phyloP scores from a whole-genome alignment of 2,888 invertebrate genomes.

The Leptopilina drosophilae region DNA sequence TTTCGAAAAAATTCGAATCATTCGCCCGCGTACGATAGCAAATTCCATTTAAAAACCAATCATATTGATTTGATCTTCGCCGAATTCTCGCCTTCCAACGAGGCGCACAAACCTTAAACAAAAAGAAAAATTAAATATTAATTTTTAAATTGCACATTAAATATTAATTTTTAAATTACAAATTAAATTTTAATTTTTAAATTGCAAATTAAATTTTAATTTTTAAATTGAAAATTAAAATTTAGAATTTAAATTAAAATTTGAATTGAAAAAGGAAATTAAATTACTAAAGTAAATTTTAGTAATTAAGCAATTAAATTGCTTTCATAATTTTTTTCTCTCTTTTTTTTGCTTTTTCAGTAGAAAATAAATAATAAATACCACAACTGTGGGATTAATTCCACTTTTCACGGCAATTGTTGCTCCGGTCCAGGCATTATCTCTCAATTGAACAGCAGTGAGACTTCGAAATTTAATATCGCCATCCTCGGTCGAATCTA shows the following conservation, averaged over 20 bases:
- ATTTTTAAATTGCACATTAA: too few relatives aligned
- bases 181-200: not conserved
- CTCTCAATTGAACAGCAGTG: constrained; percentile 49
- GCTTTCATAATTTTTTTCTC: too few relatives aligned
- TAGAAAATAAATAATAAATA: constrained; percentile 52
- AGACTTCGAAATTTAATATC: not conserved
- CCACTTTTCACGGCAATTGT: constrained; percentile 72
- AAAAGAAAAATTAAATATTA: not conserved
- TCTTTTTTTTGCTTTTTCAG: not conserved
- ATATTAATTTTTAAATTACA: too few relatives aligned
- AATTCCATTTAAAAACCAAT: constrained; percentile 66
- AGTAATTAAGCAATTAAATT: too few relatives aligned
- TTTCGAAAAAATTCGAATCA: constrained; percentile 49
- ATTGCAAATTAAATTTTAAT: too few relatives aligned
- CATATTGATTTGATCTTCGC: constrained; percentile 23
- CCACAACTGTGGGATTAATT: constrained; percentile 65
- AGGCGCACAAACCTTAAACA: constrained; percentile 75
- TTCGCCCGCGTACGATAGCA: constrained; percentile 63
- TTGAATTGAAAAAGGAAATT: not conserved
- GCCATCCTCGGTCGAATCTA: constrained; percentile 59
- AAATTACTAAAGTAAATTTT: too few relatives aligned
- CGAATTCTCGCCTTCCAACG: constrained; percentile 69
- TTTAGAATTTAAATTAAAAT: not conserved
- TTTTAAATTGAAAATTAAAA: not conserved
- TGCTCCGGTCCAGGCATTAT: constrained; percentile 74